Evolutionary conservation across 1,140 invertebrate species (phyloP).

Genomic region (Cotesia typhae): DNA sequence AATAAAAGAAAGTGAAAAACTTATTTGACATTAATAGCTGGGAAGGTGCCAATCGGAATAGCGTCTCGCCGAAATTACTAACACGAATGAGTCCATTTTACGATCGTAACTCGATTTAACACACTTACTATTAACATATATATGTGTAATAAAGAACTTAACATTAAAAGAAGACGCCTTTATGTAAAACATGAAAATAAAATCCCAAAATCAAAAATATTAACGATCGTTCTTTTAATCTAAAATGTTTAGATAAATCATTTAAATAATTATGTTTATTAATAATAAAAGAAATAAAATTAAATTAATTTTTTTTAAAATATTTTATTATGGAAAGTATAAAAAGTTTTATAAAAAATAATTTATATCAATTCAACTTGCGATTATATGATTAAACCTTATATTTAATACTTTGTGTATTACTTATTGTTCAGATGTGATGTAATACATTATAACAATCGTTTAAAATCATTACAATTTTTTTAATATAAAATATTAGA

Average conservation of each 20-base stretch:
- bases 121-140: constrained; percentile 1
- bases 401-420: no score
- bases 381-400: no score
- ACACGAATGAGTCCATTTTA: constrained; percentile 21
- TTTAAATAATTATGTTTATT: neutral
- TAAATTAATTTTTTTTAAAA: no score
- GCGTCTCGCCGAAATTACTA: constrained; percentile 8
- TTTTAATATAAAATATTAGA: no score
- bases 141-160: neutral
- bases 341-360: no score
- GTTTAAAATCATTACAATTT: no score
- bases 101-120: constrained; percentile 16
- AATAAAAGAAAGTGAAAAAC: neutral
- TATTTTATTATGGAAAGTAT: no score
- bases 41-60: neutral
- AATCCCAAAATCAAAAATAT: constrained; percentile 9
- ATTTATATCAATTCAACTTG: no score
- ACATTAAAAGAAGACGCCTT: neutral
- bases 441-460: no score
- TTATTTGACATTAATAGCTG: neutral
- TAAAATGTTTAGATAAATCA: no score
- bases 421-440: no score
- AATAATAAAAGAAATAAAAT: neutral
- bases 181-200: constrained; percentile 12
- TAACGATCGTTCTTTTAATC: neutral